Percentiles rank a stretch among this genome's conserved stretches.
These are phyloP conservation scores for Phenacoccus solenopsis DNA, from an alignment of 1,140 invertebrate genomes.

Conservation along the genomic window DNA sequence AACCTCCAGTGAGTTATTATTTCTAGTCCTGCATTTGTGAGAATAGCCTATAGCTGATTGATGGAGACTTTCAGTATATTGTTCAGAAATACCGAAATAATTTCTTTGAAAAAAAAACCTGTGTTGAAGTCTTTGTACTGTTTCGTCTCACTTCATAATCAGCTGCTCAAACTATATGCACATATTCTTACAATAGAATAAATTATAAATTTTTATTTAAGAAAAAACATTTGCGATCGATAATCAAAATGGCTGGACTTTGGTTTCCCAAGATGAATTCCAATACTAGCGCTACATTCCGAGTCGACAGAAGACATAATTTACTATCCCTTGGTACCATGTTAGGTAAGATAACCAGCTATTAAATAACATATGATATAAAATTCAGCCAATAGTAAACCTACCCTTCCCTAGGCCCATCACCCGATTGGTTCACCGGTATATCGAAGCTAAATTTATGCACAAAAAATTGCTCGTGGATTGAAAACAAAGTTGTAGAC, in stretches of 20 bases:
- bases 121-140: no score
- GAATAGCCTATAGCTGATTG: no score
- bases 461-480: constrained; percentile 77
- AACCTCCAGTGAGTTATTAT: no score
- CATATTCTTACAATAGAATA: no score
- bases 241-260: constrained; percentile 87
- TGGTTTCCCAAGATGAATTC: constrained; percentile 87
- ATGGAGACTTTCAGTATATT: no score
- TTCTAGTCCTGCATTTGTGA: no score
- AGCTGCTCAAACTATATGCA: no score
- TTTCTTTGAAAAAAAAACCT: no score
- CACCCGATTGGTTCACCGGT: constrained; percentile 92
- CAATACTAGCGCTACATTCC: constrained; percentile 71
- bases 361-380: neutral
- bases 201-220: constrained; percentile 27
- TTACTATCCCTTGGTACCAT: constrained; percentile 86
- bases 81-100: no score
- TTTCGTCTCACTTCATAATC: no score
- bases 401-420: constrained; percentile 46
- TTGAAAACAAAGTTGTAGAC: constrained; percentile 60
- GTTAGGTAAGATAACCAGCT: constrained; percentile 47
- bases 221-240: constrained; percentile 68
- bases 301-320: constrained; percentile 76
- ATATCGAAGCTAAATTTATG: constrained; percentile 78
- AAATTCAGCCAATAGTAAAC: neutral